These are phyloP conservation scores for Chelonus formosanus DNA, from an alignment of 2,888 invertebrate genomes.

Conservation along the genomic window DNA sequence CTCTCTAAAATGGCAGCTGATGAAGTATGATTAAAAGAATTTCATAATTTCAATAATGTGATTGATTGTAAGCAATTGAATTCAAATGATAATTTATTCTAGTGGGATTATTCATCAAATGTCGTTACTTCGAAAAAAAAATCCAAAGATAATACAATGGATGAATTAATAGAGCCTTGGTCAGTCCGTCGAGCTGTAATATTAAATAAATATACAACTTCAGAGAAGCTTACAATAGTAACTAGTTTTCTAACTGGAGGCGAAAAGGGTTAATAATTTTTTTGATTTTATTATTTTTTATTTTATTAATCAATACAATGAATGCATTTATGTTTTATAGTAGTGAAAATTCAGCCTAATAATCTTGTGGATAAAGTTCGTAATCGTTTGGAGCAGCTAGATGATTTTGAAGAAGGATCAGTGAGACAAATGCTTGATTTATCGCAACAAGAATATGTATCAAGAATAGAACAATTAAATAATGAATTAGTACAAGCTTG, in stretches of 20 bases:
- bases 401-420: slow-evolving; percentile 91
- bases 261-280: slow-evolving; percentile 74
- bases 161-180: slow-evolving; percentile 80
- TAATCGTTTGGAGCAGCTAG: slow-evolving; percentile 90
- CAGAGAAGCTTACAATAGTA: slow-evolving; percentile 89
- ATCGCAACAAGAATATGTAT: slow-evolving; percentile 91
- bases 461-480: slow-evolving; percentile 89
- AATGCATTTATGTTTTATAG: slow-evolving; percentile 59
- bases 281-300: background rate
- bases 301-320: background rate
- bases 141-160: slow-evolving; percentile 48
- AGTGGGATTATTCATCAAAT: slow-evolving; percentile 64
- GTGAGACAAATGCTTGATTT: slow-evolving; percentile 88
- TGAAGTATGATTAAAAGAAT: slow-evolving; percentile 54
- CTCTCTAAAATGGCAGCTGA: slow-evolving; percentile 72
- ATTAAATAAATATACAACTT: slow-evolving; percentile 89
- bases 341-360: slow-evolving; percentile 80
- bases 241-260: slow-evolving; percentile 87
- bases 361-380: slow-evolving; percentile 87
- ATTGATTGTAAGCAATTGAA: background rate
- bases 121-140: slow-evolving; percentile 50
- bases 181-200: slow-evolving; percentile 77
- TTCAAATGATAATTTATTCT: slow-evolving; percentile 34
- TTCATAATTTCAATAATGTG: too few relatives aligned
- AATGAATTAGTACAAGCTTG: slow-evolving; percentile 91